Conservation (phyloP, 2,797 vertebrate species). For the Todus mexicanus region DNA sequence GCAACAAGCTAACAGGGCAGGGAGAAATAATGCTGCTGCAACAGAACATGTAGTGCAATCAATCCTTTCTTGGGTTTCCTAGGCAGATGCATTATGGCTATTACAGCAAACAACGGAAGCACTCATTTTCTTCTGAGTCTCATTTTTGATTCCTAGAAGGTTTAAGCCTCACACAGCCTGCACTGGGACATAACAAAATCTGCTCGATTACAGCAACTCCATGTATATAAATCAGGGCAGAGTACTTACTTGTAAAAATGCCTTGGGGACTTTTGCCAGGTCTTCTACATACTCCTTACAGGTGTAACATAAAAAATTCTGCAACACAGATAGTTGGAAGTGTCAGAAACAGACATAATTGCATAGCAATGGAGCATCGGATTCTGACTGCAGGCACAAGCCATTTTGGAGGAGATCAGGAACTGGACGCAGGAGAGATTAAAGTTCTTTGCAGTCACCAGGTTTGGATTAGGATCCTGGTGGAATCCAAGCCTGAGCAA, state of each 20-base stretch:
- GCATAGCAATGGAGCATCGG: background rate
- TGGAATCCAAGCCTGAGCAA: background rate
- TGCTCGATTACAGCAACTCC: background rate
- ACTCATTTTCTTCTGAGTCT: background rate
- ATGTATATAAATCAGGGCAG: background rate
- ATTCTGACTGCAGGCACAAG: background rate
- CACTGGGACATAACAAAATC: background rate
- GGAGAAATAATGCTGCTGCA: background rate
- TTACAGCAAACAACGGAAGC: background rate
- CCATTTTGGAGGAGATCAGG: background rate
- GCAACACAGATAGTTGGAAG: background rate
- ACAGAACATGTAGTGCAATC: background rate
- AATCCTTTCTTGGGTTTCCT: background rate
- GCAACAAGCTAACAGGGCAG: background rate
- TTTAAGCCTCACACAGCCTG: background rate
- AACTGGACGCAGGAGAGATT: background rate
- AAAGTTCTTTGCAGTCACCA: background rate
- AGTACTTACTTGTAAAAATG: constrained; percentile 79
- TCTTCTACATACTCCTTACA: constrained; percentile 96
- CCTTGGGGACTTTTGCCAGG: constrained; percentile 85
- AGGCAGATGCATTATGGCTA: background rate
- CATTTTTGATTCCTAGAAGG: background rate
- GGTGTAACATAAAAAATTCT: constrained; percentile 93
- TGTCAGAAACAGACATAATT: background rate
- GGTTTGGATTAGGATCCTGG: background rate